These are phyloP conservation scores for Mimachlamys varia DNA, from an alignment of 2,888 invertebrate species.

Conservation along the genomic window DNA sequence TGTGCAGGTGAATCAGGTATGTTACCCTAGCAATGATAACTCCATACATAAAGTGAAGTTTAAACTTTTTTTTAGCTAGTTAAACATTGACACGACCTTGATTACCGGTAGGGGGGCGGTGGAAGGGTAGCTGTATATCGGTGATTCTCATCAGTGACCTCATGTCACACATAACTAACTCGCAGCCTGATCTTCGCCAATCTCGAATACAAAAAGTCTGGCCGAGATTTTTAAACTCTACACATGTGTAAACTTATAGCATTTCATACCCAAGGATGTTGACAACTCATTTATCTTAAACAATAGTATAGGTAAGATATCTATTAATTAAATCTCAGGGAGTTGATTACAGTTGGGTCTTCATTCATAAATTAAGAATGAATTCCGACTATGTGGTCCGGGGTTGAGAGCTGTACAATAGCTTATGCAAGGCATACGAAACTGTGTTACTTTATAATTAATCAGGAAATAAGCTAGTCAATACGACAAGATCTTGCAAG, in stretches of 20 bases:
- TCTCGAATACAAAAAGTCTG: neutral
- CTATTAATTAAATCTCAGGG: neutral
- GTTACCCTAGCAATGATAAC: neutral
- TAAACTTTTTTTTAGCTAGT: neutral
- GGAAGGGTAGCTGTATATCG: neutral
- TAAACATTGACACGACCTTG: neutral
- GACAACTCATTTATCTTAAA: neutral
- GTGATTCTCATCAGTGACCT: neutral
- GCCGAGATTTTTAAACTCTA: neutral
- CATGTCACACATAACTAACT: conserved; percentile 16
- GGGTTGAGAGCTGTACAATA: neutral
- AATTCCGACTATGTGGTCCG: neutral
- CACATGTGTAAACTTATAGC: neutral
- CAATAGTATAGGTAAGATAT: neutral
- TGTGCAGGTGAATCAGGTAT: neutral
- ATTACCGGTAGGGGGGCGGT: neutral
- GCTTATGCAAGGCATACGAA: too few species aligned
- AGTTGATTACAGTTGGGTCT: neutral
- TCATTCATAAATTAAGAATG: conserved; percentile 10
- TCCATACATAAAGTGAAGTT: neutral
- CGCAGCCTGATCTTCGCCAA: neutral
- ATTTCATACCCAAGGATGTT: neutral
- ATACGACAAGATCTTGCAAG: too few species aligned
- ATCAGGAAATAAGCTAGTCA: too few species aligned
- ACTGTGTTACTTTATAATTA: too few species aligned